Evolutionary conservation across 2,113 vertebrate genomes (phyloP), one percentile per base, ranked within the genome.

Genomic region (Larimichthys polyactis): DNA sequence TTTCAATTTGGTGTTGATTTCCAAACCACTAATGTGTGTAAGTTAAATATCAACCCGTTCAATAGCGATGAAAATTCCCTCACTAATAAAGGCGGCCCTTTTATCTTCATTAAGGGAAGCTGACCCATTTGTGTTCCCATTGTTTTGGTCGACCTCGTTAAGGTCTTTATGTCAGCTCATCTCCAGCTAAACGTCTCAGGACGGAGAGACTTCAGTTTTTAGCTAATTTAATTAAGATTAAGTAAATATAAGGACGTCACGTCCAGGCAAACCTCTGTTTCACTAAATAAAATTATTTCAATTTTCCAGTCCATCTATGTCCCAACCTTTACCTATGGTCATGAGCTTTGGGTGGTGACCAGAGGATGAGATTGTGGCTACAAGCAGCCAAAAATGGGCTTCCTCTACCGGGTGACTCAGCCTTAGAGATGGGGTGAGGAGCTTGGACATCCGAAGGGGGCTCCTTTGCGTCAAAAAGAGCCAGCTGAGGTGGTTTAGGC

Each of bases 91-190:
- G 54, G 36, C 69, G 54, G 27, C 44, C 16, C 76, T 80, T 40
- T 84, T 54, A 75, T 82, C 81, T 7, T 79, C 79, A 86, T 91
- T 84, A 87, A 59, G 32, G 20, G 58, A 72, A 84, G 49, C 20
- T 89, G 89, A 92, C 90, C 87, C 87, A 78, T 85, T 88, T 91
- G 82, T 77, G 54, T 63, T 69, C 29, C 58, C 55, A 55, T 78
- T 84, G 68, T 89, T 72, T 84, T 12, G 63, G 24, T 40, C 8
- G 0, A 24, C 62, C 87, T 88, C 82, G 78, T 90, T 91, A 88
- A 84, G 75, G 74, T 70, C 52, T 84, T 84, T 70, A 87, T 62
- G 51, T 91, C 81, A 84, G 32, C 67, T 71, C 49, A 9, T 74
- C 59, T 16, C 71, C 19, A 12, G 6, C 15, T 36, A 58, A 78